Conservation (phyloP, 2,888 invertebrate species). For the Stomorhina lunata region DNA sequence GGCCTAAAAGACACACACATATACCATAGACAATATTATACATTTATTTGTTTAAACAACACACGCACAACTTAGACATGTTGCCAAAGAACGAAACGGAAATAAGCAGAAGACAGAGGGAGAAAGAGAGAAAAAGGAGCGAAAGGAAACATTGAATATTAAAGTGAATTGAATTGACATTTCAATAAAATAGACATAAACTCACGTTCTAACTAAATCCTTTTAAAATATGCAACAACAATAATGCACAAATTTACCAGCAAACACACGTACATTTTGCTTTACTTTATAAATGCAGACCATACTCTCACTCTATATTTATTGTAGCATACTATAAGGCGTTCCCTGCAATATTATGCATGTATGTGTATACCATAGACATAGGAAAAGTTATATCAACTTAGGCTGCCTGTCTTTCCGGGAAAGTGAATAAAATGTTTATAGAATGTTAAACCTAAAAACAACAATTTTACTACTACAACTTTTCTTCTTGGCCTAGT, state of each 20-base stretch:
- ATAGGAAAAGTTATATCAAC: neutral
- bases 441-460: constrained; percentile 21
- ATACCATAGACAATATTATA: neutral
- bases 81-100: too few relatives aligned
- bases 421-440: neutral
- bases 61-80: too few relatives aligned
- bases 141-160: constrained; percentile 21
- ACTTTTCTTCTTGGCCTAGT: constrained; percentile 16
- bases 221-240: constrained; percentile 43
- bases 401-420: neutral
- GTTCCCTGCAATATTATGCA: neutral
- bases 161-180: constrained; percentile 51
- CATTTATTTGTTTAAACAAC: constrained; percentile 20
- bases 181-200: constrained; percentile 56
- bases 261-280: neutral
- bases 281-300: too few relatives aligned
- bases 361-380: neutral
- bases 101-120: neutral
- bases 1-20: neutral
- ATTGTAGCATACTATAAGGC: constrained; percentile 28
- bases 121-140: constrained; percentile 9
- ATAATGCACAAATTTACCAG: neutral
- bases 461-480: constrained; percentile 23
- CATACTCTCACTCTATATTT: too few relatives aligned
- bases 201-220: constrained; percentile 62